These are phyloP conservation scores for Takifugu rubripes DNA, from an alignment of 2,797 vertebrate genomes.

Conservation along the genomic window DNA sequence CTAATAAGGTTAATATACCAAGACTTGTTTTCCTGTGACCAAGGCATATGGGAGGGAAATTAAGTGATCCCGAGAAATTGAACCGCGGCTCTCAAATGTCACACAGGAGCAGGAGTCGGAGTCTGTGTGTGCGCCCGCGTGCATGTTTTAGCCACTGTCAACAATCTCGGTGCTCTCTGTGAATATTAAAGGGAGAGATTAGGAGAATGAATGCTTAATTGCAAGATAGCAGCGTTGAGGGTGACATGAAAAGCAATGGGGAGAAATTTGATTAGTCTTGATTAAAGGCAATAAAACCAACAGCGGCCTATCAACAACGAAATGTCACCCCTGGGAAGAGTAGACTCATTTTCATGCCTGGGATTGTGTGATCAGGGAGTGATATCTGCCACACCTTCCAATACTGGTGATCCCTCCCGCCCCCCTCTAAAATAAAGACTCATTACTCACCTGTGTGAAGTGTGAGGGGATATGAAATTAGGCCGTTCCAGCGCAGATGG, in stretches of 20 bases:
- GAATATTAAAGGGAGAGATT: slow-evolving; percentile 26
- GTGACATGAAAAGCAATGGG: slow-evolving; percentile 21
- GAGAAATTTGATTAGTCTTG: slow-evolving; percentile 45
- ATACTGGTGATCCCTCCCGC: slow-evolving; percentile 2
- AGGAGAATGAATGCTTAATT: background rate
- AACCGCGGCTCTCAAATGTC: slow-evolving; percentile 31
- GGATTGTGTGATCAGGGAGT: background rate
- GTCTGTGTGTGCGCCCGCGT: background rate
- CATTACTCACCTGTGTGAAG: slow-evolving; percentile 19
- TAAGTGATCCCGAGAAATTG: slow-evolving; percentile 45
- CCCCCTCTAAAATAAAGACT: slow-evolving; percentile 23
- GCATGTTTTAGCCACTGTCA: slow-evolving; percentile 13
- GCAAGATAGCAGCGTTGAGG: slow-evolving; percentile 5
- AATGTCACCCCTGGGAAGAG: slow-evolving; percentile 46
- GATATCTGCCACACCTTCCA: background rate
- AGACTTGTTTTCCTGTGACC: slow-evolving; percentile 56
- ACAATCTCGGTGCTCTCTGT: slow-evolving; percentile 18
- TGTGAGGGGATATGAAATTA: slow-evolving; percentile 32
- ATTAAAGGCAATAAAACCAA: slow-evolving; percentile 62
- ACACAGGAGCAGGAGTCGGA: background rate
- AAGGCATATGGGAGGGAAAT: slow-evolving; percentile 39
- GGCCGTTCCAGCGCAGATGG: slow-evolving; percentile 21
- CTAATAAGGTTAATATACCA: slow-evolving; percentile 72
- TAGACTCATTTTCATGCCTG: slow-evolving; percentile 32
- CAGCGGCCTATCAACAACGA: slow-evolving; percentile 48